phyloP scores from a whole-genome alignment of 2,113 vertebrate genomes.

The Cebus imitator region DNA sequence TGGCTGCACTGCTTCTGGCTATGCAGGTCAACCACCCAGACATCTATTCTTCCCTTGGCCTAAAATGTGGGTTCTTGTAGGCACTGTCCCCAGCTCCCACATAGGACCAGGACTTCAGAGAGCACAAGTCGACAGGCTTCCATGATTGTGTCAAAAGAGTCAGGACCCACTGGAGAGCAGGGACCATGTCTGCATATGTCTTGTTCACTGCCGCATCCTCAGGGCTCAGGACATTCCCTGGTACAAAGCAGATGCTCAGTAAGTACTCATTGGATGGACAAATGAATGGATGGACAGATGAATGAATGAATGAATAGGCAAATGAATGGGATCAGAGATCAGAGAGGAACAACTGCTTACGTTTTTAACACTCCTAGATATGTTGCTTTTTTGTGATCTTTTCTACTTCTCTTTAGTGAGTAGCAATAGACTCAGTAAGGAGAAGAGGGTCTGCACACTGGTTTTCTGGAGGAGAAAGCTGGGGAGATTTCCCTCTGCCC shows the following conservation, averaged over 20 bases:
- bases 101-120: not conserved
- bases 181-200: no score
- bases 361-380: not conserved
- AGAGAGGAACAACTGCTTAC: not conserved
- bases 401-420: not conserved
- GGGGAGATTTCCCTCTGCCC: not conserved
- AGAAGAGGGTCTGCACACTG: not conserved
- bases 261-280: not conserved
- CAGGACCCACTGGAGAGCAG: not conserved
- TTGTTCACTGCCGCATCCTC: not conserved
- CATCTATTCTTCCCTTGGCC: no score
- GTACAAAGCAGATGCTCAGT: not conserved
- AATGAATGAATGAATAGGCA: not conserved
- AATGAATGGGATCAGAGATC: not conserved
- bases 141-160: not conserved
- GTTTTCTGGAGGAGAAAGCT: not conserved
- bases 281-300: not conserved
- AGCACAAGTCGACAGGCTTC: not conserved
- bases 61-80: not conserved
- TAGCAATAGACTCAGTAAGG: not conserved
- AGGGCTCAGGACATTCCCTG: not conserved
- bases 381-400: not conserved
- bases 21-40: not conserved
- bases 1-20: not conserved
- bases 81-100: not conserved